phyloP scores from a whole-genome alignment of 37 sponge, comb jelly and placozoan species.

The Eunapius fragilis region DNA sequence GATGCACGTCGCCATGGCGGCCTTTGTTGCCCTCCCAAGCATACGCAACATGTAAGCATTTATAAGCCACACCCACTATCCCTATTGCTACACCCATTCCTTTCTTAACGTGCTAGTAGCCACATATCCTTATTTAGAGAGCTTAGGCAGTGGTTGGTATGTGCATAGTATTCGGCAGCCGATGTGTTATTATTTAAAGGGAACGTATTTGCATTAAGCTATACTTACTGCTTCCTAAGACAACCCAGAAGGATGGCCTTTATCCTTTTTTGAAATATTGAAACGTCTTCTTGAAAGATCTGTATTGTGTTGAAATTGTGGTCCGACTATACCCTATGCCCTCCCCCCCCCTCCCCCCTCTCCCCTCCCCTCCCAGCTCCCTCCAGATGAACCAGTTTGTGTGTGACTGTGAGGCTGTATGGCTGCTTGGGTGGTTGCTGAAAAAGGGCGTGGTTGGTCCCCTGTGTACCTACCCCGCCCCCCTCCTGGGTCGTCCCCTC shows the following conservation, averaged over 20 bases:
- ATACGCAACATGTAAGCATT: not conserved
- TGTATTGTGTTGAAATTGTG: no score
- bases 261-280: no score
- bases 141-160: no score
- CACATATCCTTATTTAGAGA: not conserved
- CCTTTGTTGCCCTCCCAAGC: not conserved
- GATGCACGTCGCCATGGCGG: not conserved
- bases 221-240: no score
- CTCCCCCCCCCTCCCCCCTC: no score
- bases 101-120: not conserved
- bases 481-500: not conserved
- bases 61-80: not conserved
- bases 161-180: no score
- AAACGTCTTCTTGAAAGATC: no score
- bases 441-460: not conserved
- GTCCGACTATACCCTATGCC: no score
- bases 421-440: not conserved
- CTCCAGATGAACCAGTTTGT: not conserved
- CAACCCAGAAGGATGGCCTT: no score
- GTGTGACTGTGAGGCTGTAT: not conserved
- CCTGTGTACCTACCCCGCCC: not conserved
- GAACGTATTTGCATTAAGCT: no score
- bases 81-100: no score
- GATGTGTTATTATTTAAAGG: no score
- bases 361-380: not conserved